A percentile compares a stretch with the other conserved stretches of the same genome.
phyloP scores from a whole-genome alignment of 53 echinoderm and acorn worm genomes.

The Paracentrotus lividus region DNA sequence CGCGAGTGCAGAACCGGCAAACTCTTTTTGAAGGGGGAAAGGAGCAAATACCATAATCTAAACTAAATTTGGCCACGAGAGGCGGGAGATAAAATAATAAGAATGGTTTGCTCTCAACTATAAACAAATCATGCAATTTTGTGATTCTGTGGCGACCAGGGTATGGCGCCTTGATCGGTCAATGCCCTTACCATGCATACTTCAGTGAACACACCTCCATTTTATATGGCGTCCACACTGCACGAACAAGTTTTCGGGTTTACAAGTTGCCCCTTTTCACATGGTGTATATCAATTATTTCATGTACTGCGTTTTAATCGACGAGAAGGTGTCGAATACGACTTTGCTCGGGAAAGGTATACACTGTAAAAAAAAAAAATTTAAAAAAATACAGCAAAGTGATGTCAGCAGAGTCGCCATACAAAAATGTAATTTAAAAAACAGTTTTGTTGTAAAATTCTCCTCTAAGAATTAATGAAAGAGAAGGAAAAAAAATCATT shows the following conservation, averaged over 20 bases:
- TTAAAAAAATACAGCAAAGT: neutral
- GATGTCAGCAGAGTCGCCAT: no score
- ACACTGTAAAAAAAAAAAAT: neutral
- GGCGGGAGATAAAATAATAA: constrained; percentile 4
- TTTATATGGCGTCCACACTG: neutral
- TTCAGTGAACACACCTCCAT: neutral
- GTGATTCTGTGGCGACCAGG: neutral
- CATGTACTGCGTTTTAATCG: neutral
- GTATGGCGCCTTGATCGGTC: constrained; percentile 36
- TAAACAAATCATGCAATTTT: constrained; percentile 46
- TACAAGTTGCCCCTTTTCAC: neutral
- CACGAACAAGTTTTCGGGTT: neutral
- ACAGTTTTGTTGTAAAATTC: no score
- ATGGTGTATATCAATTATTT: no score
- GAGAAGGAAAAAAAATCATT: no score
- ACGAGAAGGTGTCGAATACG: no score
- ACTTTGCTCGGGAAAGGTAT: no score
- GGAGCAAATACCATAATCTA: constrained; percentile 38
- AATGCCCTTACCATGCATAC: constrained; percentile 4
- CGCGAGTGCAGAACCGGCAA: neutral
- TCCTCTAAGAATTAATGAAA: no score
- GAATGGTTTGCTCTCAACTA: constrained; percentile 13
- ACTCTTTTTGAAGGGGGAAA: neutral
- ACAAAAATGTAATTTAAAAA: no score
- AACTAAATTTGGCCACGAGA: constrained; percentile 22